These are phyloP conservation scores for Lagopus leucura DNA, from an alignment of 2,113 vertebrate genomes.

Conservation along the genomic window DNA sequence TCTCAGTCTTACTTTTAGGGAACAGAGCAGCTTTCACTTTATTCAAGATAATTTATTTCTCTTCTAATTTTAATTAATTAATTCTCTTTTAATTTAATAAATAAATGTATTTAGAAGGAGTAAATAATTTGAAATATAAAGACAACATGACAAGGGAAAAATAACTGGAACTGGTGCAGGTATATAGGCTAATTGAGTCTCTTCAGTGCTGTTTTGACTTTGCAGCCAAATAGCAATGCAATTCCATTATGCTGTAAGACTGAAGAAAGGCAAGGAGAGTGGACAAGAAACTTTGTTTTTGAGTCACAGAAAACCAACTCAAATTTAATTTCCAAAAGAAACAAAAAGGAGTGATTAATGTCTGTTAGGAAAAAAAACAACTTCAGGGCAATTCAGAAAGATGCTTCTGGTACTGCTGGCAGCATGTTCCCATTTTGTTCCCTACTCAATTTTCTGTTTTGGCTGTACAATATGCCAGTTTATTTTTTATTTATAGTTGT, in stretches of 20 bases:
- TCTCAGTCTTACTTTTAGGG: neutral
- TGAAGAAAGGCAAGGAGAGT: neutral
- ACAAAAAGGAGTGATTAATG: neutral
- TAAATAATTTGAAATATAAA: neutral
- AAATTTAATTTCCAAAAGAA: neutral
- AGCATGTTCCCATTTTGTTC: neutral
- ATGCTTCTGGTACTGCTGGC: neutral
- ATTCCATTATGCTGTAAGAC: neutral
- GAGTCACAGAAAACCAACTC: neutral
- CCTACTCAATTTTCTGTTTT: neutral
- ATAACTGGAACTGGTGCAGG: neutral
- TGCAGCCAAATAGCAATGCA: neutral
- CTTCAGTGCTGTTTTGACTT: neutral
- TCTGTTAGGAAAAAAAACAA: neutral
- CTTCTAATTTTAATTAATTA: neutral
- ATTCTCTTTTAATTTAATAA: neutral
- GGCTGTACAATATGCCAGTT: neutral
- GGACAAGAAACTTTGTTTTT: neutral
- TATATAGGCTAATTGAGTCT: rapidly evolving
- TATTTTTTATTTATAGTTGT: slow-evolving; percentile 31
- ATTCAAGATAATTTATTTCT: neutral
- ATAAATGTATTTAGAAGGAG: neutral
- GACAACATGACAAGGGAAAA: neutral
- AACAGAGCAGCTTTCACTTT: neutral
- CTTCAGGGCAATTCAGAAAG: neutral